Conservation (phyloP, 2,113 vertebrate species). For the Antechinus flavipes region DNA sequence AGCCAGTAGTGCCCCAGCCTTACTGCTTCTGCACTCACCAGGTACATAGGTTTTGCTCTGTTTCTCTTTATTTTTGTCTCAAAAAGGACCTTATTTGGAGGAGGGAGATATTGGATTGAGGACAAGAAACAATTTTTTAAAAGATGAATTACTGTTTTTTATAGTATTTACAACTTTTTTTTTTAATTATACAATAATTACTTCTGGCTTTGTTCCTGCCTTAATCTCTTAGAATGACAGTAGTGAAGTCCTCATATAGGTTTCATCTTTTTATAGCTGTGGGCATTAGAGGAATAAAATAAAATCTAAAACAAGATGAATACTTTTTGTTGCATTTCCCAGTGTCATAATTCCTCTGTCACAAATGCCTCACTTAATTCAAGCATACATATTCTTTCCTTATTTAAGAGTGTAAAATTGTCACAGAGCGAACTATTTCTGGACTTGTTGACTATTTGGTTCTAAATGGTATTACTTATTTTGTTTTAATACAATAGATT, state of each 20-base stretch:
- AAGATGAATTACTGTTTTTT: neutral
- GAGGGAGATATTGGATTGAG: slow-evolving; percentile 1
- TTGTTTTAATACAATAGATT: slow-evolving; percentile 17
- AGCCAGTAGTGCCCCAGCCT: no score
- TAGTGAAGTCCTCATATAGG: neutral
- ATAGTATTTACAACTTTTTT: neutral
- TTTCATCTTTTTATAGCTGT: neutral
- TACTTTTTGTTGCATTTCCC: slow-evolving; percentile 21
- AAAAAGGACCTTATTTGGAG: neutral
- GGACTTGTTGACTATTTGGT: slow-evolving; percentile 7
- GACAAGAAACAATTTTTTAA: neutral
- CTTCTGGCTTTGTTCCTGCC: neutral
- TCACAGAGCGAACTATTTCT: slow-evolving; percentile 16
- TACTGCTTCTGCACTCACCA: no score
- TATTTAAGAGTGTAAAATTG: slow-evolving; percentile 36
- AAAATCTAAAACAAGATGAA: neutral
- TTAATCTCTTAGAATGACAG: neutral
- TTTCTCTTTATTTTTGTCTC: neutral
- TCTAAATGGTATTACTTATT: slow-evolving; percentile 36
- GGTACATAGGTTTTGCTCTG: slow-evolving; percentile 5
- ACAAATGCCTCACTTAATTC: neutral
- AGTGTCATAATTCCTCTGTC: slow-evolving; percentile 8
- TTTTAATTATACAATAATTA: neutral
- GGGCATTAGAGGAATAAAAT: neutral
- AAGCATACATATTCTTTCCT: slow-evolving; percentile 7